phyloP scores from a whole-genome alignment of 2,113 vertebrate species.

The Ochotona princeps region DNA sequence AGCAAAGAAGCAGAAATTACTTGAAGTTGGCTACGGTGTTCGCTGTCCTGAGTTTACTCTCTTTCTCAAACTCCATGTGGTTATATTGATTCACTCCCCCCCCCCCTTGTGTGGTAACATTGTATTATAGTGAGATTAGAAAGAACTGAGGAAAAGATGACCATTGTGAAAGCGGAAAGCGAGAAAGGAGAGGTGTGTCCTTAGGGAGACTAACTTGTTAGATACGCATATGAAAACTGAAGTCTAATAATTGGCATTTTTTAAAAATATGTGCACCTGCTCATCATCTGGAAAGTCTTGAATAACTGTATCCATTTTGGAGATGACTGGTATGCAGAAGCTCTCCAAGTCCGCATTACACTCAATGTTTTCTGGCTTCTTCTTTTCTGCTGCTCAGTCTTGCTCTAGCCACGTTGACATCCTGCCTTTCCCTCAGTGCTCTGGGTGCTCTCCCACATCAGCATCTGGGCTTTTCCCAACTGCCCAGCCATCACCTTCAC shows the following conservation, averaged over 20 bases:
- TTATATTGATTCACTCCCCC: background rate
- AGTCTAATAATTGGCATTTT: background rate
- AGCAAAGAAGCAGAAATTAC: constrained; percentile 22
- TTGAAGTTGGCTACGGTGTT: background rate
- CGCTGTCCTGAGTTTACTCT: background rate
- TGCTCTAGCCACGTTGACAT: background rate
- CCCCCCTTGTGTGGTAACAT: background rate
- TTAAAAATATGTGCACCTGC: background rate
- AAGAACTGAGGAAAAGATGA: background rate
- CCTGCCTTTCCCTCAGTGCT: background rate
- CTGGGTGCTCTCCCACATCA: background rate
- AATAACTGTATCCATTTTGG: background rate
- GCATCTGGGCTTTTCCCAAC: background rate
- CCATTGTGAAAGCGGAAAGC: background rate
- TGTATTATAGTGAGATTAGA: background rate
- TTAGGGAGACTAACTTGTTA: background rate
- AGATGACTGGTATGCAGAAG: background rate
- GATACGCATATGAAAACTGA: background rate
- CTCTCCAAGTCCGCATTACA: background rate
- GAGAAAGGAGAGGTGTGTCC: background rate
- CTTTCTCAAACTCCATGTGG: background rate
- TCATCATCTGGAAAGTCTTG: background rate
- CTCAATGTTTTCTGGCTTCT: background rate
- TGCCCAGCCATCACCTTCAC: background rate
- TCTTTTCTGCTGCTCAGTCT: background rate